Conservation (phyloP, 2,113 vertebrate species). For the Lophotis ruficrista region DNA sequence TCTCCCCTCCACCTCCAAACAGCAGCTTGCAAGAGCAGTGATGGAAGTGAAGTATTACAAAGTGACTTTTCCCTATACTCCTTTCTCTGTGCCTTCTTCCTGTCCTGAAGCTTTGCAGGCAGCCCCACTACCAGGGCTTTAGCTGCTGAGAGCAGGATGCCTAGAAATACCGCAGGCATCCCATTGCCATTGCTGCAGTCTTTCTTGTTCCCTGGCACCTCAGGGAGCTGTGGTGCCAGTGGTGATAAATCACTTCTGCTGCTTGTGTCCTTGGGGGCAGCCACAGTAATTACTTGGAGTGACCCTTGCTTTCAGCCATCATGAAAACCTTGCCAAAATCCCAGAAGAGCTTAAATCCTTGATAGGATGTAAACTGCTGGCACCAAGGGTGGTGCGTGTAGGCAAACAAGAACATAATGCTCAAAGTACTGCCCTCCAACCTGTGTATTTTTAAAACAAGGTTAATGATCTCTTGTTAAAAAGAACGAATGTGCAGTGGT, state of each 20-base stretch:
- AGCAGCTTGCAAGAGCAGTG: not conserved
- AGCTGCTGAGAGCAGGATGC: not conserved
- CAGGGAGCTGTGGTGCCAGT: not conserved
- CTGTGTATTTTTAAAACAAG: constrained; percentile 52
- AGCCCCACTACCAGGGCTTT: not conserved
- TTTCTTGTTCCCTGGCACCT: constrained; percentile 24
- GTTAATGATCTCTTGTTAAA: constrained; percentile 38
- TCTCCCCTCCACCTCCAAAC: not conserved
- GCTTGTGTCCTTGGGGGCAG: constrained; percentile 34
- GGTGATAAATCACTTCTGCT: constrained; percentile 57
- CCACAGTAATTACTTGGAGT: constrained; percentile 22
- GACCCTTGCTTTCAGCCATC: constrained; percentile 52
- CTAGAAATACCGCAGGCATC: not conserved
- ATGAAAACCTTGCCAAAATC: constrained; percentile 38
- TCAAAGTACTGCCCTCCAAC: not conserved
- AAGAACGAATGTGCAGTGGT: not conserved
- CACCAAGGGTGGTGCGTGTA: not conserved
- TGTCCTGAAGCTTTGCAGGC: not conserved
- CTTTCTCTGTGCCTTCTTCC: not conserved
- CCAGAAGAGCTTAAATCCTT: constrained; percentile 54
- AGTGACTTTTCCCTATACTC: not conserved
- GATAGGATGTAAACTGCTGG: constrained; percentile 41
- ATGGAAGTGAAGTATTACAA: not conserved
- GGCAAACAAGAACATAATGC: not conserved
- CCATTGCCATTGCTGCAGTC: not conserved